Conservation (phyloP, 2,797 vertebrate species). For the Enteromius trimaculatus region DNA sequence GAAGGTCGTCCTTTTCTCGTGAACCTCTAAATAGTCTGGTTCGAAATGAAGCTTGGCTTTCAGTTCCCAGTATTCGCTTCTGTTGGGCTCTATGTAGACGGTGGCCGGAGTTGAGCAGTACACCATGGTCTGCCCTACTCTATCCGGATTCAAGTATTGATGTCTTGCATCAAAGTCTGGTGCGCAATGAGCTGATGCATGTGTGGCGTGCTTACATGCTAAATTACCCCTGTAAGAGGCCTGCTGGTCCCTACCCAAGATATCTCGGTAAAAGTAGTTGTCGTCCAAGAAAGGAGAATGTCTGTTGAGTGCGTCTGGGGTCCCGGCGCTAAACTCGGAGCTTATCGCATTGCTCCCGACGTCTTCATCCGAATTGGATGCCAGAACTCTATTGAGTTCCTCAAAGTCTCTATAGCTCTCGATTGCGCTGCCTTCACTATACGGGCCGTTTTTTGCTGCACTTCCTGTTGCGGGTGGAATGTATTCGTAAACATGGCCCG, state of each 20-base stretch:
- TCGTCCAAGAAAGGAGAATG: slow-evolving; percentile 84
- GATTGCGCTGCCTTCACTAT: slow-evolving; percentile 83
- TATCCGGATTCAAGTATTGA: slow-evolving; percentile 87
- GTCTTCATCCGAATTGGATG: slow-evolving; percentile 83
- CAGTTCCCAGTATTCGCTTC: slow-evolving; percentile 97
- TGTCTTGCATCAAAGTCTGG: slow-evolving; percentile 87
- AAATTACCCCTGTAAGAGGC: slow-evolving; percentile 82
- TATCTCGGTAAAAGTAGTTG: slow-evolving; percentile 88
- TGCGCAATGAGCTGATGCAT: slow-evolving; percentile 58
- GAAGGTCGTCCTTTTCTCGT: slow-evolving; percentile 98
- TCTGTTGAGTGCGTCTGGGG: slow-evolving; percentile 89
- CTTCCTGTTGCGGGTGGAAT: slow-evolving; percentile 88
- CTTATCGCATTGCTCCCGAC: slow-evolving; percentile 81
- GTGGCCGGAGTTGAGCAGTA: slow-evolving; percentile 90
- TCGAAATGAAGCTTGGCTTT: slow-evolving; percentile 98
- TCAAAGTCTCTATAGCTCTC: slow-evolving; percentile 92
- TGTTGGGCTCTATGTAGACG: slow-evolving; percentile 92
- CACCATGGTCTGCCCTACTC: slow-evolving; percentile 91
- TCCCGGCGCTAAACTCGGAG: slow-evolving; percentile 89
- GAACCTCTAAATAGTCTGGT: slow-evolving; percentile 98
- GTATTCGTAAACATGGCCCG: slow-evolving; percentile 94
- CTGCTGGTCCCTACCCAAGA: slow-evolving; percentile 87
- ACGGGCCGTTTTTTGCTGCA: slow-evolving; percentile 83
- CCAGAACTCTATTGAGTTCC: slow-evolving; percentile 89
- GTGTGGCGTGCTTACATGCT: slow-evolving; percentile 86